Base-by-base conservation (phyloP, 2,797 vertebrate genomes). In the Argya squamiceps region DNA sequence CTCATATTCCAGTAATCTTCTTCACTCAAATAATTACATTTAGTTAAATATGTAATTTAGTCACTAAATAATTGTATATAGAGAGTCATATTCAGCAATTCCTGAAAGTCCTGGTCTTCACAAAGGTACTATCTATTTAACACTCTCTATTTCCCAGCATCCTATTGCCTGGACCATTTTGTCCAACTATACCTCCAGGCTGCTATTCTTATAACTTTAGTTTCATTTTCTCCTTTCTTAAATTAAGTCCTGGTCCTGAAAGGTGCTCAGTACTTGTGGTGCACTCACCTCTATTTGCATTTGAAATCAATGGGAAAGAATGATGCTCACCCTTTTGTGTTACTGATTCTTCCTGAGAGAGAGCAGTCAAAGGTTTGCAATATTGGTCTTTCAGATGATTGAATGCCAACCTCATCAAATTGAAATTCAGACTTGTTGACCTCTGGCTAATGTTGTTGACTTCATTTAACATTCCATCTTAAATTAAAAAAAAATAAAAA, bases 371-470 rank as follows among this genome's bases (percentile, higher is more conserved):
- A 80, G 63, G n/a, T 80, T 78, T 46, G 47, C 14, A 67, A 36
- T 85, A 55, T 44, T 93, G 91, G 91, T 93, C 83, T 91, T 93
- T 86, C 50, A n/a, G 14, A 84, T 83, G 76, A 92, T 15, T 62
- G 39, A 92, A 64, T 27, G 39, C 56, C 20, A 60, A 34, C 47
- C 69, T 88, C 44, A 76, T 81, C 52, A 82, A 56, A 43, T 34
- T 82, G 88, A 86, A 95, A 80, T 92, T 90, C 62, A 92, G 75
- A 20, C n/a, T 47, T 89, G 34, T 84, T 84, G 84, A 80, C 85
- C n/a, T 85, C 47, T 65, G 39, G 43, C 15, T 94, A 36, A 47
- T 20, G 69, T 79, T 88, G 50, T 73, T 64, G 58, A 77, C 64
- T 39, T 84, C 47, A 68, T 80, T 93, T 87, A 93, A 62, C 62